Base-by-base conservation (phyloP, 2,888 invertebrate species). In the Spilarctia lutea region DNA sequence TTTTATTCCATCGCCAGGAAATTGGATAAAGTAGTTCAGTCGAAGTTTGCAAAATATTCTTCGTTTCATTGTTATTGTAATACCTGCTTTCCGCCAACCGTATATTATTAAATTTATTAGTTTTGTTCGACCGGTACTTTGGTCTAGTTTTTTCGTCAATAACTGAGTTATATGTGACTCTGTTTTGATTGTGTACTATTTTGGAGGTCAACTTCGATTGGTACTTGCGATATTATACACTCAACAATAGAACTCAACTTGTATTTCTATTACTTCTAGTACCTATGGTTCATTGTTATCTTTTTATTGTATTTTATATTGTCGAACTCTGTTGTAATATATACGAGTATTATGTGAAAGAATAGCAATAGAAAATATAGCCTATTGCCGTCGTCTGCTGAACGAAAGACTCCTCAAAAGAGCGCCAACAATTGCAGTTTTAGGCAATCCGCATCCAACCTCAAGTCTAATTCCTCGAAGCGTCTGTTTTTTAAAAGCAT, bases 61-160 rank as follows among this genome's bases (percentile, higher is more conserved):
- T 75, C 76, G 74, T 81, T 78, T 68, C 56, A 78, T 83, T 83
- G 84, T 84, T 84, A 84, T 82, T 81, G 72, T 80, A 79, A 82
- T 84, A 71, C 76, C 74, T 71, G 75, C 48, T 65, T 69, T 73
- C 71, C 68, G 76, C 78, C 82, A 75, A 80, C 72, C 52, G 45
- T 56, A 77, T 78, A 76, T 56, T 83, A 84, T 84, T 77, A 66
- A 76, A 84, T 84, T 84, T 84, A 84, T 84, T 83, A 77, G 76
- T 75, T 72, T 80, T 67, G 71, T 84, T 70, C 76, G 79, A 35
- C 73, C 76, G 71, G 56, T 71, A 66, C 65, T 52, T 56, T 20
- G 68, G 68, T 56, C 45, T 39, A 30, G 71, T 68, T 76, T 81
- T 74, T 81, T 77, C 79, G 65, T 60, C 80, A 74, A 74, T 76